Evolutionary conservation across 2,888 invertebrate genomes (phyloP), one percentile per base, ranked within the genome.

Genomic region (Drosophila parthenogenetica): DNA sequence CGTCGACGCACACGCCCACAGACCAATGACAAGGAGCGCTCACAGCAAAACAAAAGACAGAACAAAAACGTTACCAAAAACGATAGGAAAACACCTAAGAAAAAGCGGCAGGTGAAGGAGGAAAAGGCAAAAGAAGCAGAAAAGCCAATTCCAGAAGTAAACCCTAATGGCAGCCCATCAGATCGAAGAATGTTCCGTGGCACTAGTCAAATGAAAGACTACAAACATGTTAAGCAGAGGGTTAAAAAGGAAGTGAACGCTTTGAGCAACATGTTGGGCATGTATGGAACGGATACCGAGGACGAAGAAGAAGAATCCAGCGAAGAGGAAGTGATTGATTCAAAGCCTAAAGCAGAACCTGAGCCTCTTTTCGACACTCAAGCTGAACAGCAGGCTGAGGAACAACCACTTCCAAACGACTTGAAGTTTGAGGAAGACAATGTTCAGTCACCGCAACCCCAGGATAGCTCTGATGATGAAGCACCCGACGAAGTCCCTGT

Each of bases 231-330:
- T 0, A 86, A 73, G 43, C 59, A 54, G 1, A 79, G 79, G 25
- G 39, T 43, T 4, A 32, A 54, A 10, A 8, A 10, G 2, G 40
- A 69, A 5, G 72, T 43, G 5, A 90, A 92, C 73, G 85, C 83
- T 0, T 63, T 92, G 11, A 68, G 73, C 5, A 75, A 65, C 2
- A 59, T 92, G 16, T 57, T 92, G 7, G 91, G 90, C 4, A 90
- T 92, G 85, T 92, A 92, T 51, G 92, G 91, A 0, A 89, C 91
- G 0, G 91, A 90, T 42, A 88, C 88, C 3, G 89, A 88, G 5
- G 76, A 76, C 3, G 67, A 73, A n/a, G 67, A 55, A 8, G 48
- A 49, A 29, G 75, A 55, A 14, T 10, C 37, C 2, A 19, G 11
- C 1, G 54, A 61, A 4, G 32, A 14, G 1, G 45, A 51, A 32